Evolutionary conservation across 2,797 vertebrate genomes (phyloP), one percentile per base, ranked within the genome.

Genomic region (Kryptopterus vitreolus): DNA sequence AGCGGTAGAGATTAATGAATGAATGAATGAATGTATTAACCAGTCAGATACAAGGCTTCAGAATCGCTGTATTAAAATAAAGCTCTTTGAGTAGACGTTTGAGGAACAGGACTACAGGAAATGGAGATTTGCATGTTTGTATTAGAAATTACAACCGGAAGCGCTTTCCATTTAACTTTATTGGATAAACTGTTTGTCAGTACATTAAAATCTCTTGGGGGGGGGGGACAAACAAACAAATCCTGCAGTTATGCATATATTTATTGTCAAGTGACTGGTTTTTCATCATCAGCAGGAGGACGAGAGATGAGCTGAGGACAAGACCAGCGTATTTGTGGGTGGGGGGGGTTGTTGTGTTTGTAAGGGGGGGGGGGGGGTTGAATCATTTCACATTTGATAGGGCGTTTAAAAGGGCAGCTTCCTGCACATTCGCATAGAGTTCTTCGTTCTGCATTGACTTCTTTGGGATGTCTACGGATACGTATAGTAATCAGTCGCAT

Each of bases 121-220:
- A 48, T 48, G 15, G 9, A 2, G 43, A 26, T 18, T 18, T 7
- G 38, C 38, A 43, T 1, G 11, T 48, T 13, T 11, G 16, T 50
- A 22, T 53, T 13, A 72, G 20, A 11, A 46, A 59, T 46, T 46
- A 46, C 43, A 74, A 20, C 16, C n/a, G 12, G 2, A 29, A 24
- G 20, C 8, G 16, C 24, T 29, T 74, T 43, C 24, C 35, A 11
- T 74, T 46, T 26, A 29, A 46, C 72, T 74, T 74, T 74, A 59
- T 74, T 74, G 72, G 55, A 74, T 74, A 74, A 74, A 59, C 71
- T 57, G 31, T 74, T 29, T 59, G 12, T 72, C 35, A 38, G 12
- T 59, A 74, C 72, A 46, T 59, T 74, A 74, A 59, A 74, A 59
- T 74, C 35, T 59, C 46, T 35, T 22, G n/a, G 20, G 6, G 46